phyloP scores from a whole-genome alignment of 1,140 invertebrate genomes.

The Saxidomus purpurata region DNA sequence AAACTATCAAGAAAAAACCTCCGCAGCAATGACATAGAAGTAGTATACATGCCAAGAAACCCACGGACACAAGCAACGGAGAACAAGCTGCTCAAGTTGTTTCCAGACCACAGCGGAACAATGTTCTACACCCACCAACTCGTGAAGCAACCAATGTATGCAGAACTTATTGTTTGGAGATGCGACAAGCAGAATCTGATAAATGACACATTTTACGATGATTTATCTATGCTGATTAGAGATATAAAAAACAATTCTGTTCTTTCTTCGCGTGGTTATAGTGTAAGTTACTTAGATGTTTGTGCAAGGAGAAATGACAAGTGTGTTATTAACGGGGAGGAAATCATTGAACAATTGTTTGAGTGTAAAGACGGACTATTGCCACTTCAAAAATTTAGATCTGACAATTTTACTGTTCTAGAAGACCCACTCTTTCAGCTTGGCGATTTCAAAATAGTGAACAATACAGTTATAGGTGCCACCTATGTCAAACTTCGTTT shows the following conservation, averaged over 20 bases:
- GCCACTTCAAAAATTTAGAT: neutral
- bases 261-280: neutral
- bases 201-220: neutral
- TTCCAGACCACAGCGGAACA: neutral
- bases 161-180: neutral
- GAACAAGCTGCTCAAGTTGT: neutral
- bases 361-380: neutral
- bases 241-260: neutral
- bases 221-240: neutral
- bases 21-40: neutral
- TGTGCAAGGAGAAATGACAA: neutral
- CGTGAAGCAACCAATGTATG: neutral
- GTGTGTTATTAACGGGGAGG: constrained; percentile 18
- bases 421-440: neutral
- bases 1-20: neutral
- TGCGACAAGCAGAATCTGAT: neutral
- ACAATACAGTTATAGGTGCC: neutral
- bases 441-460: neutral
- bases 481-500: neutral
- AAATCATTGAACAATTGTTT: neutral
- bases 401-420: neutral
- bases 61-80: neutral
- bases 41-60: constrained; percentile 6
- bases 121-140: neutral
- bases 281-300: neutral